phyloP scores from a whole-genome alignment of 2,888 invertebrate species.

The Ormyrus thymus region DNA sequence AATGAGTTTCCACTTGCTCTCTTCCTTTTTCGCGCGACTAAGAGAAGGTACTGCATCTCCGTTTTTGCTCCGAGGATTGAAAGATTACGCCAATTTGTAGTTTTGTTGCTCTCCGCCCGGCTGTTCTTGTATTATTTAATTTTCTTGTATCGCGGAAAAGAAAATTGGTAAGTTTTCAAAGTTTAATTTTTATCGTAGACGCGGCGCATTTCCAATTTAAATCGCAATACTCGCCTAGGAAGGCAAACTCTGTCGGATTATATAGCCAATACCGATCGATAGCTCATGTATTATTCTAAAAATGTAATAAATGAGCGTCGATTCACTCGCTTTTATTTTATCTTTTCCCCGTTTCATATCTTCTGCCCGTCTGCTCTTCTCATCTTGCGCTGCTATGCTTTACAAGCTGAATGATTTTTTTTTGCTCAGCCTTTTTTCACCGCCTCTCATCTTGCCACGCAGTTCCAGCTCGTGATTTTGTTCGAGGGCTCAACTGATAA shows the following conservation, averaged over 20 bases:
- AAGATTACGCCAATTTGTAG: conserved; percentile 28
- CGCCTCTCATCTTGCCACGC: too few relatives aligned
- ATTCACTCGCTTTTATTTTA: neutral
- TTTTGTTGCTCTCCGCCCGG: neutral
- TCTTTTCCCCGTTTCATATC: neutral
- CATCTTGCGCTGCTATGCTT: too few relatives aligned
- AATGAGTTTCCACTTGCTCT: conserved; percentile 41
- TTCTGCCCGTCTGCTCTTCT: too few relatives aligned
- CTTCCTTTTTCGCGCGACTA: neutral
- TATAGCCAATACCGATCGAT: neutral
- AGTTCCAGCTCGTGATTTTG: too few relatives aligned
- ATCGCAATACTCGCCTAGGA: too few relatives aligned
- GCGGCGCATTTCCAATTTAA: too few relatives aligned
- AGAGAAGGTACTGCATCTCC: neutral
- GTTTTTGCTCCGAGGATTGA: conserved; percentile 17
- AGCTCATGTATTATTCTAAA: conserved; percentile 1
- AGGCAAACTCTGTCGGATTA: neutral
- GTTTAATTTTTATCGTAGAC: neutral
- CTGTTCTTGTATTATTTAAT: too few relatives aligned
- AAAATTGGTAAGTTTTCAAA: conserved; percentile 21
- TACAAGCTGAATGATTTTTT: too few relatives aligned
- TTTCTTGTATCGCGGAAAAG: neutral
- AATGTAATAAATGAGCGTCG: conserved; percentile 1
- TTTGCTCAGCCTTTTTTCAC: too few relatives aligned
- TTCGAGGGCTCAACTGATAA: too few relatives aligned